Evolutionary conservation across 1,140 invertebrate genomes (phyloP).

Genomic region (Danaus plexippus): DNA sequence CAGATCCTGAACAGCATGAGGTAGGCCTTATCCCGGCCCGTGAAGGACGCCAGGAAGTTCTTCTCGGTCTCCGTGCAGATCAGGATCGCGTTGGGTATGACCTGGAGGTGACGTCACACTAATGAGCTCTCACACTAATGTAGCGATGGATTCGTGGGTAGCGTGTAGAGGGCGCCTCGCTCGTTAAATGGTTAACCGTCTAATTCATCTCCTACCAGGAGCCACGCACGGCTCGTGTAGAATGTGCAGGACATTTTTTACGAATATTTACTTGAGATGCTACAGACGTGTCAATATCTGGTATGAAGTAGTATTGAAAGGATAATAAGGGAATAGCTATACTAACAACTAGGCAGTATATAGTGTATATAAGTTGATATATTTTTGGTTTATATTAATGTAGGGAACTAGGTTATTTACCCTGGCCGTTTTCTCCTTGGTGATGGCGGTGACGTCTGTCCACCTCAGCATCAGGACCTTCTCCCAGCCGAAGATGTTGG

Average conservation of each 20-base stretch:
- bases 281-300: too few relatives aligned
- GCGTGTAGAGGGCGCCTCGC: too few relatives aligned
- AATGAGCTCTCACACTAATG: too few relatives aligned
- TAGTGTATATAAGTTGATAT: not conserved
- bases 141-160: too few relatives aligned
- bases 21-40: conserved; percentile 92
- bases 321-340: too few relatives aligned
- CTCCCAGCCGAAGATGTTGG: conserved; percentile 96
- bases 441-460: conserved; percentile 92
- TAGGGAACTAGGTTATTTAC: conserved; percentile 20
- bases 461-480: conserved; percentile 85
- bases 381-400: too few relatives aligned
- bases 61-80: conserved; percentile 88
- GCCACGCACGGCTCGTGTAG: too few relatives aligned
- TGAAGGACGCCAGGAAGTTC: conserved; percentile 94
- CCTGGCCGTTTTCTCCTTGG: conserved; percentile 84
- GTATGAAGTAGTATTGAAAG: too few relatives aligned
- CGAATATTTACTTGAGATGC: too few relatives aligned
- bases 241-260: too few relatives aligned
- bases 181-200: too few relatives aligned
- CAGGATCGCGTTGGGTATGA: conserved; percentile 96
- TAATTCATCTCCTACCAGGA: too few relatives aligned
- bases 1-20: conserved; percentile 95
- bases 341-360: not conserved
- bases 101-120: conserved; percentile 69